These are phyloP conservation scores for Phycodurus eques DNA, from an alignment of 2,113 vertebrate species.

Conservation along the genomic window DNA sequence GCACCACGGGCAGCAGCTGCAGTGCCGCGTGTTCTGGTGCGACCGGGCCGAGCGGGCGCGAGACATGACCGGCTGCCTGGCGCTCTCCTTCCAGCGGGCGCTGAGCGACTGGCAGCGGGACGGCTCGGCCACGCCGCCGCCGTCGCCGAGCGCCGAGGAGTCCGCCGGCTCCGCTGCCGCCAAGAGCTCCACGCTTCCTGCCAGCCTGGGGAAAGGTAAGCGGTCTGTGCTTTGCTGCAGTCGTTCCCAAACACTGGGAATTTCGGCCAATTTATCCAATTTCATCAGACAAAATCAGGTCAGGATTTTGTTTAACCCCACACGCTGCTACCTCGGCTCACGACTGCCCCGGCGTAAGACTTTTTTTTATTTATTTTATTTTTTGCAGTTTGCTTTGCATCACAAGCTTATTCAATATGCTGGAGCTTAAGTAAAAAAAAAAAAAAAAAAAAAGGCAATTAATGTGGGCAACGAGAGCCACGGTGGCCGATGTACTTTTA, in stretches of 20 bases:
- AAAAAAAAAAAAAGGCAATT: too few relatives aligned
- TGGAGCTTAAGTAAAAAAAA: too few relatives aligned
- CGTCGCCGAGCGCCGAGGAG: constrained; percentile 26
- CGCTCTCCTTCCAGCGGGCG: constrained; percentile 74
- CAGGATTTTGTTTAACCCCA: too few relatives aligned
- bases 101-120: constrained; percentile 74
- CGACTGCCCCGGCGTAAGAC: too few relatives aligned
- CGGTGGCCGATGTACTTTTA: too few relatives aligned
- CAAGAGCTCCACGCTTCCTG: constrained; percentile 70
- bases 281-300: too few relatives aligned
- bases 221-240: neutral
- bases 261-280: too few relatives aligned
- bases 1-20: constrained; percentile 76
- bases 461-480: too few relatives aligned
- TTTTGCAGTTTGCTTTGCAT: too few relatives aligned
- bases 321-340: too few relatives aligned
- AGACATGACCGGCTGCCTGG: constrained; percentile 76
- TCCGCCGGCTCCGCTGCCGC: constrained; percentile 25
- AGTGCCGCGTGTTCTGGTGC: constrained; percentile 80
- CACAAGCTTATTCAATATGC: too few relatives aligned
- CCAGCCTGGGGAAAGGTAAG: constrained; percentile 72
- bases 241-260: neutral
- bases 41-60: constrained; percentile 72
- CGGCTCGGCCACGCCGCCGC: constrained; percentile 23
- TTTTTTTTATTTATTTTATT: too few relatives aligned